Base-by-base conservation (phyloP, 2,888 invertebrate genomes). In the Deilephila porcellus region DNA sequence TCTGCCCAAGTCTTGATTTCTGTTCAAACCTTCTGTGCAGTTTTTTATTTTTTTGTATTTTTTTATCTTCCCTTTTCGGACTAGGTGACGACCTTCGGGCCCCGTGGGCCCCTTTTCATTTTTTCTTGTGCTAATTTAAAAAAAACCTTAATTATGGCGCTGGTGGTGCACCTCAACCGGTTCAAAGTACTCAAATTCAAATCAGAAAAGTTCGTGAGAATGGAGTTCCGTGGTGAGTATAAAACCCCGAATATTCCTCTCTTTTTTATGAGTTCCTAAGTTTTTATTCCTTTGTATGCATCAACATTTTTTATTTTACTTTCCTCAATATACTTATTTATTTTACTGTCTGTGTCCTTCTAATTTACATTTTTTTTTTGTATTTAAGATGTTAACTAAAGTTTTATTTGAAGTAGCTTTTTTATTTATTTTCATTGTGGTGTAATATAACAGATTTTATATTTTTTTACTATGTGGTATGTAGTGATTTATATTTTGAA, bases 171-270 rank as follows among this genome's bases (percentile, higher is more conserved):
- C 84, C 86, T 97, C 63, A 96, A 96, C 85, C 96, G 96, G 79
- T 96, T 97, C 85, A 96, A 96, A 90, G 94, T 97, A 72, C 93
- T 96, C 25, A 96, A 96, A 89, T 95, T 95, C 84, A 97, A 96
- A 86, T 95, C 95, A 17, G 97, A 97, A 80, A 96, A 96, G 85
- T 95, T 95, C 77, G 96, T 96, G 71, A 96, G 96, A 79, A 92
- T 97, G 78, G 96, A 96, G 79, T 98, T 98, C 86, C 93, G 98
- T 95, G 97, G 98, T 98, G 95, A 95, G 96, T 85, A 45, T 76
- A 71, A 17, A 70, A 53, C 20, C 19, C 70, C 7, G 17, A 25
- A 60, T 29, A 17, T 32, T 17, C 32, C 56, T 37, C 25, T n/a
- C 19, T 71, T 63, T 71, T 25, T 67, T 60, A 71, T 60, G 56